phyloP scores from a whole-genome alignment of 2,888 invertebrate genomes.

The Margaritifera margaritifera region DNA sequence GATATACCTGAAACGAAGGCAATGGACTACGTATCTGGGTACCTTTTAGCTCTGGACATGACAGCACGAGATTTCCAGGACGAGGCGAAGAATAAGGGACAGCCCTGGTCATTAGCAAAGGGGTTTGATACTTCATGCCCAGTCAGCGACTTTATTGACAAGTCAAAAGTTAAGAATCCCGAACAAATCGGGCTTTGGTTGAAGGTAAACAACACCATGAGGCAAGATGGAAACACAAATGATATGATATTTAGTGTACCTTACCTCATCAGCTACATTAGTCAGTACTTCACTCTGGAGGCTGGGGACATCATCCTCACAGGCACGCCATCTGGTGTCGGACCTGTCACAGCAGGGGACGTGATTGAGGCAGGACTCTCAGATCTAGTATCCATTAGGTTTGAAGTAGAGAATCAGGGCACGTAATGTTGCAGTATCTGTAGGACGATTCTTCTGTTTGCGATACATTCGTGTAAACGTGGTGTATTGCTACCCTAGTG shows the following conservation, averaged over 20 bases:
- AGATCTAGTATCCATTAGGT: conserved; percentile 49
- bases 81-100: conserved; percentile 77
- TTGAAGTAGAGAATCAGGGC: conserved; percentile 28
- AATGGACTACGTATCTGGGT: conserved; percentile 80
- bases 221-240: conserved; percentile 79
- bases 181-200: conserved; percentile 61
- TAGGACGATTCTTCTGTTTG: no score
- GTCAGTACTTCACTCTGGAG: conserved; percentile 82
- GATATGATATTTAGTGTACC: conserved; percentile 83
- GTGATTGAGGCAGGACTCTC: conserved; percentile 78
- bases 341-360: conserved; percentile 80
- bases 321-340: conserved; percentile 83
- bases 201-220: conserved; percentile 76
- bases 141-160: conserved; percentile 79
- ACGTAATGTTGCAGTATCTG: no score
- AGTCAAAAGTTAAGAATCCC: conserved; percentile 54
- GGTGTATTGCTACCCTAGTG: no score
- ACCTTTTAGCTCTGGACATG: conserved; percentile 83
- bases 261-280: conserved; percentile 79
- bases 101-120: conserved; percentile 84
- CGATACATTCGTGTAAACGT: no score
- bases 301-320: conserved; percentile 83
- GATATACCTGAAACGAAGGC: conserved; percentile 76
- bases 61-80: conserved; percentile 75
- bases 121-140: conserved; percentile 87